Percentiles rank a stretch among this genome's conserved stretches.
phyloP scores from a whole-genome alignment of 2,113 vertebrate genomes.

The Otis tarda region DNA sequence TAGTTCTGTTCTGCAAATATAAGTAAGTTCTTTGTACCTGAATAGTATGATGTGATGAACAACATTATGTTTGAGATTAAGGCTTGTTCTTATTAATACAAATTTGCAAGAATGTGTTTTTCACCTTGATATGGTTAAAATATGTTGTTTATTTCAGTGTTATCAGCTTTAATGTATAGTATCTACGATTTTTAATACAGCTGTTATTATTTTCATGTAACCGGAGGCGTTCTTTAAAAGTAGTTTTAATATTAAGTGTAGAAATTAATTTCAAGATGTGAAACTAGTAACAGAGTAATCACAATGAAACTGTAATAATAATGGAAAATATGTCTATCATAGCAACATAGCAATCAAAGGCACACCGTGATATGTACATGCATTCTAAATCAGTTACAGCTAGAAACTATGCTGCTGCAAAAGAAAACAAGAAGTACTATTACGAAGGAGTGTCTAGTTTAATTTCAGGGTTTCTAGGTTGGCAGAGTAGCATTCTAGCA shows the following conservation, averaged over 20 bases:
- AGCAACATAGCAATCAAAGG: not conserved
- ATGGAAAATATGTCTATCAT: not conserved
- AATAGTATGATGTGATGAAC: not conserved
- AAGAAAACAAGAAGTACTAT: not conserved
- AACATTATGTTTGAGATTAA: not conserved
- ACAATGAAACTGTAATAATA: not conserved
- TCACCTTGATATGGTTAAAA: not conserved
- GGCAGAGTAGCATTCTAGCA: not conserved
- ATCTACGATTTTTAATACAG: not conserved
- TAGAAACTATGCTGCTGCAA: not conserved
- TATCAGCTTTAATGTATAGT: not conserved
- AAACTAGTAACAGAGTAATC: not conserved
- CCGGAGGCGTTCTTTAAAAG: not conserved
- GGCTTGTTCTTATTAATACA: not conserved
- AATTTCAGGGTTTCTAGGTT: not conserved
- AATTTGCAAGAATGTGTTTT: not conserved
- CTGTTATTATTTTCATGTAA: not conserved
- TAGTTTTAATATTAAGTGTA: not conserved
- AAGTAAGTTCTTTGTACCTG: not conserved
- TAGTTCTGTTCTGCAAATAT: not conserved
- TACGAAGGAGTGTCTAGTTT: not conserved
- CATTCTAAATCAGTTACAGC: not conserved
- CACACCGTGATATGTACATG: not conserved
- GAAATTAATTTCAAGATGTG: not conserved
- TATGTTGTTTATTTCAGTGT: not conserved